phyloP scores from a whole-genome alignment of 2,113 vertebrate species.

The Lepisosteus oculatus region DNA sequence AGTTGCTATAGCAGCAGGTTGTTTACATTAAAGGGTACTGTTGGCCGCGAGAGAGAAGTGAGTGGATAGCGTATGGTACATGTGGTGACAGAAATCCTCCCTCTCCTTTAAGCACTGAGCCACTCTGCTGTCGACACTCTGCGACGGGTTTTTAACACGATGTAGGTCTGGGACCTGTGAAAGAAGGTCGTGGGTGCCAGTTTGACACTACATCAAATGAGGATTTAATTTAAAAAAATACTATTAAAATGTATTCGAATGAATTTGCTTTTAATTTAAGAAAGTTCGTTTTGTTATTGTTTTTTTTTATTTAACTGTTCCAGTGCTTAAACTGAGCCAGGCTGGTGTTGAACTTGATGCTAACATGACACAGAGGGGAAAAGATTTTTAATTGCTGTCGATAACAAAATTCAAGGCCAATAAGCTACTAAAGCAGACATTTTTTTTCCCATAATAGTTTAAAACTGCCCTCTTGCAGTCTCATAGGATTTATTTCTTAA shows the following conservation, averaged over 20 bases:
- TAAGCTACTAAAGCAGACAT: too few species aligned
- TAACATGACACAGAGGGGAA: too few species aligned
- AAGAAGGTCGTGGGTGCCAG: not conserved
- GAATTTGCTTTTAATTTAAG: slow-evolving; percentile 38
- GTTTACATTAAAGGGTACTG: not conserved
- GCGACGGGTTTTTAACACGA: not conserved
- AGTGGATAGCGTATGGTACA: not conserved
- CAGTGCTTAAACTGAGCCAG: slow-evolving; percentile 48
- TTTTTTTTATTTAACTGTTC: slow-evolving; percentile 40
- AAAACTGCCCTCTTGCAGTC: too few species aligned
- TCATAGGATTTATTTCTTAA: too few species aligned
- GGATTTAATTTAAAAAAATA: slow-evolving; percentile 21
- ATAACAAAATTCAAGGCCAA: too few species aligned
- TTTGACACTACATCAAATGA: slow-evolving; percentile 30
- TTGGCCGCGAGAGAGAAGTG: not conserved
- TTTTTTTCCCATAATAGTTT: too few species aligned
- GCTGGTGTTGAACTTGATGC: slow-evolving; percentile 15
- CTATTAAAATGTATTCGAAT: not conserved
- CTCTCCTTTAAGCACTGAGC: not conserved
- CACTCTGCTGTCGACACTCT: not conserved
- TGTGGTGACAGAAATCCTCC: not conserved
- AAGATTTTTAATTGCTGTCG: too few species aligned
- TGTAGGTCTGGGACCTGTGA: not conserved
- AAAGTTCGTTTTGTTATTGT: not conserved
- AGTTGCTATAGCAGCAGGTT: not conserved